phyloP scores from a whole-genome alignment of 2,888 invertebrate species.

The Tenthredo amoena region DNA sequence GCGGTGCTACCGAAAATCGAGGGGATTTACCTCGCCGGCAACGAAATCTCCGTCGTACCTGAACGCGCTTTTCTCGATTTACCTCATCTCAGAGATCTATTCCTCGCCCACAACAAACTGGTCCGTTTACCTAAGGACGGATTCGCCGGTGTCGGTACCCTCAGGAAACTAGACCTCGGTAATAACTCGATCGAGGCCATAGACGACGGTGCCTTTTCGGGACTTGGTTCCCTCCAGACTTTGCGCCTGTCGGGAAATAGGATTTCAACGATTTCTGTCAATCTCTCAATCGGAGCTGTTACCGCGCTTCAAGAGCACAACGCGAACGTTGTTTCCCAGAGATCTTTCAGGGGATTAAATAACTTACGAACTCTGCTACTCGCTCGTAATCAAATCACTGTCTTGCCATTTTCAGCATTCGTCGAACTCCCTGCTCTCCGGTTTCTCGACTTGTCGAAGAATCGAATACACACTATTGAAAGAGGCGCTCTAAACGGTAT shows the following conservation, averaged over 20 bases:
- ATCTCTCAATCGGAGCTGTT: constrained; percentile 12
- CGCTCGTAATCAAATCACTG: constrained; percentile 37
- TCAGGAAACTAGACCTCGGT: constrained; percentile 23
- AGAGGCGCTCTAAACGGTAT: constrained; percentile 39
- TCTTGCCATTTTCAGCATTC: constrained; percentile 25
- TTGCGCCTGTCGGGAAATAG: constrained; percentile 41
- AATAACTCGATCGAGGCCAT: constrained; percentile 34
- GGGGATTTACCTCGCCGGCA: constrained; percentile 39
- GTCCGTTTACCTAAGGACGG: background rate
- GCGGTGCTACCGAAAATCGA: background rate
- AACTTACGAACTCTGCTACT: constrained; percentile 38
- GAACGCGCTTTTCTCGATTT: constrained; percentile 1
- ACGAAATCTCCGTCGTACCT: constrained; percentile 5
- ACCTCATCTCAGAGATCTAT: constrained; percentile 3
- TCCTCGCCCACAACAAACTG: constrained; percentile 14
- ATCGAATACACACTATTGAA: constrained; percentile 35
- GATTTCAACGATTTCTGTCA: constrained; percentile 41
- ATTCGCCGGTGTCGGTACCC: background rate
- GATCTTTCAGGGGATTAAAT: constrained; percentile 38
- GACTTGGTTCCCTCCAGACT: constrained; percentile 30
- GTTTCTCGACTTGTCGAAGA: constrained; percentile 40
- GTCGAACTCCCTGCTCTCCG: background rate
- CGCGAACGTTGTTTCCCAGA: constrained; percentile 19
- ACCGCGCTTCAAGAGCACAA: constrained; percentile 13
- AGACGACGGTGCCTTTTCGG: constrained; percentile 37